phyloP scores from a whole-genome alignment of 2,797 vertebrate species.

The Danio aesculapii region DNA sequence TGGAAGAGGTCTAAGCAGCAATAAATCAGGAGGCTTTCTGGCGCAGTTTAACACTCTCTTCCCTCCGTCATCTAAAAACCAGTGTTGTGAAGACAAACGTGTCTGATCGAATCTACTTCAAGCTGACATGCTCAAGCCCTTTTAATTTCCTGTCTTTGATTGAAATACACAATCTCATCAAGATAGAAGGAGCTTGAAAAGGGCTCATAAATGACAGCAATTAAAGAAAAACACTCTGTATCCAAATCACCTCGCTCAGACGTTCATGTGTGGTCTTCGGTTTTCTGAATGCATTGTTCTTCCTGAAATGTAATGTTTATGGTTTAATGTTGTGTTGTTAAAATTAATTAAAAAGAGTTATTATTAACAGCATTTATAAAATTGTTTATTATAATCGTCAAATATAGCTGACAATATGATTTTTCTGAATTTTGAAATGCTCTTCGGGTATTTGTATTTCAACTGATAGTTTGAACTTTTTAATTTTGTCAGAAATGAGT shows the following conservation, averaged over 20 bases:
- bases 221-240: constrained; percentile 23
- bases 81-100: constrained; percentile 14
- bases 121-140: constrained; percentile 45
- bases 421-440: background rate
- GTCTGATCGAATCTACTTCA: constrained; percentile 56
- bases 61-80: constrained; percentile 20
- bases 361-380: background rate
- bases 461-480: background rate
- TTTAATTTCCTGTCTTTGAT: constrained; percentile 57
- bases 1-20: constrained; percentile 47
- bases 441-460: background rate
- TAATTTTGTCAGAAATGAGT: background rate
- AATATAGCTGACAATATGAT: background rate
- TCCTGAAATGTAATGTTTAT: constrained; percentile 9
- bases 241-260: constrained; percentile 2
- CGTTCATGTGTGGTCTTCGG: background rate
- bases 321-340: background rate
- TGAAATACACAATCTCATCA: constrained; percentile 52
- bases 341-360: background rate
- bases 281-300: background rate
- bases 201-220: constrained; percentile 48
- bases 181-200: constrained; percentile 20
- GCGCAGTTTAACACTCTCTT: constrained; percentile 2
- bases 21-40: constrained; percentile 60
- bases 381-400: background rate